Conservation (phyloP, 2,888 invertebrate genomes). For the Scaeva pyrastri region DNA sequence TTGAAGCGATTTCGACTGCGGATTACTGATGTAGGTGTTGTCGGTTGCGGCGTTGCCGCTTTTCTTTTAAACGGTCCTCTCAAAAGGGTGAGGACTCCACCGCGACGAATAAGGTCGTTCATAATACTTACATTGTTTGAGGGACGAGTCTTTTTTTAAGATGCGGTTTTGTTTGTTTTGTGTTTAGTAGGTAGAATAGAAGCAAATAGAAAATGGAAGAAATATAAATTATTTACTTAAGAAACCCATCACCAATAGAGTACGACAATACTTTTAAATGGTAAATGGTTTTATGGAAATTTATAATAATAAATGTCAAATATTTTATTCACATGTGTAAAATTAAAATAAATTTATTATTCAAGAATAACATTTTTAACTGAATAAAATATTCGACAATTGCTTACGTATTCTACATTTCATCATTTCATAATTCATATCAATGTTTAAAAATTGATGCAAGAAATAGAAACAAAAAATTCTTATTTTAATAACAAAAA, state of each 20-base stretch:
- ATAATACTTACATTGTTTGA: slow-evolving; percentile 81
- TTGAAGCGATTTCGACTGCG: slow-evolving; percentile 78
- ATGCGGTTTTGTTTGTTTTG: slow-evolving; percentile 37
- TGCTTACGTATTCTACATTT: too few species aligned
- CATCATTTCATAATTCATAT: neutral
- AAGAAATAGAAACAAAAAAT: neutral
- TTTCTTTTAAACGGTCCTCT: slow-evolving; percentile 83
- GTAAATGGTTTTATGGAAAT: neutral
- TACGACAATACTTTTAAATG: slow-evolving; percentile 1
- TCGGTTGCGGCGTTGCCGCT: slow-evolving; percentile 81
- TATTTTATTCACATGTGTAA: slow-evolving; percentile 22
- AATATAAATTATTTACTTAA: slow-evolving; percentile 58
- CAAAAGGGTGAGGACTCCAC: slow-evolving; percentile 82
- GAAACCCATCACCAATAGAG: slow-evolving; percentile 60
- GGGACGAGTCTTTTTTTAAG: slow-evolving; percentile 75
- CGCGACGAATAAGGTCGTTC: slow-evolving; percentile 82
- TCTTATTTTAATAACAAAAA: too few species aligned
- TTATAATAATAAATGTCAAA: slow-evolving; percentile 52
- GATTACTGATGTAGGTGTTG: slow-evolving; percentile 81
- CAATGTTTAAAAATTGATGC: neutral
- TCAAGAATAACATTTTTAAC: too few species aligned
- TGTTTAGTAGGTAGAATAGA: slow-evolving; percentile 51
- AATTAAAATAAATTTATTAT: too few species aligned
- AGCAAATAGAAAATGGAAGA: slow-evolving; percentile 60
- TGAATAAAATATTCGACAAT: slow-evolving; percentile 24